Base-by-base conservation (phyloP, 2,113 vertebrate genomes). In the Spea bombifrons region DNA sequence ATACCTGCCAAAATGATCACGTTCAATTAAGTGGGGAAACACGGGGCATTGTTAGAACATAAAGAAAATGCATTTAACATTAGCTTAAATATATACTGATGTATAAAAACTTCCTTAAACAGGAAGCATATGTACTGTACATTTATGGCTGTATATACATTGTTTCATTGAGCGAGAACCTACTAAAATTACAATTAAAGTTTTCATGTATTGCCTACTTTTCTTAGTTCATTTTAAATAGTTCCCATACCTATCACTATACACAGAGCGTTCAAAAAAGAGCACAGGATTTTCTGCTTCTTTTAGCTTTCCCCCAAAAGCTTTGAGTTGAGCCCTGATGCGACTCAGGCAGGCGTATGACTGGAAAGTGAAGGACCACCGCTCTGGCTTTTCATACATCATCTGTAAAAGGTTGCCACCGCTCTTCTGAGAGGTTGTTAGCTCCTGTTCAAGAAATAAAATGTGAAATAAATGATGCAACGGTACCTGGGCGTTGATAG, bases 351-450 rank as follows among this genome's bases (percentile, higher is more conserved):
- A 98, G 0, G 94, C 96, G 0, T 98, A 98, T 0, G 90, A 91
- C 82, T 99, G 97, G 91, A 98, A 98, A 0, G 96, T 98, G 84
- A 95, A 96, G 1, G 96, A 92, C 97, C 97, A 98, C 3, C 96
- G 85, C 70, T 96, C 95, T 0, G 97, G 96, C 52, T 95, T 96
- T 82, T 97, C 91, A 0, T 98, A 98, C 97, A 99, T 95, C 96
- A 97, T 94, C 80, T 89, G 90, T 80, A 99, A 84, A 1, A 99
- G 88, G 0, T 98, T 98, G 0, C 94, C 95, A 0, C 97, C 97
- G 0, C 92, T 96, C 83, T 89, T 93, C 90, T 98, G 97, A 0
- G 97, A 98, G 0, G 90, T 66, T 3, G 87, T 95, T 87, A 97
- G 87, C 87, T 96, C 96, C 96, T 98, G 66, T 45, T 75, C 66